These are phyloP conservation scores for Papilio xuthus DNA, from an alignment of 1,140 invertebrate genomes.

Conservation along the genomic window DNA sequence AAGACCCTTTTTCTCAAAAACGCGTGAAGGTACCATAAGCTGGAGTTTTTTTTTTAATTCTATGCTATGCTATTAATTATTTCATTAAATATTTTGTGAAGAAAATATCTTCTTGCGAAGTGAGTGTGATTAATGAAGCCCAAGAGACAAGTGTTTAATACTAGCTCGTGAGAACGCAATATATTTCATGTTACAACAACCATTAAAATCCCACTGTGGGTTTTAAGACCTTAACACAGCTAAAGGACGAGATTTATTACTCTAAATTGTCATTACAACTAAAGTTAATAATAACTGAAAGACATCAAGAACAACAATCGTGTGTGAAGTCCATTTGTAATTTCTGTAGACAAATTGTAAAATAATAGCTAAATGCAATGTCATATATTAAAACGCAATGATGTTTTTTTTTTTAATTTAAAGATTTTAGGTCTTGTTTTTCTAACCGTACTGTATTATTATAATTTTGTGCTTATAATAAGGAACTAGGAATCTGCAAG, in stretches of 20 bases:
- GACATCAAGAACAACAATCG: not conserved
- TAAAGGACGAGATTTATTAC: slow-evolving; percentile 16
- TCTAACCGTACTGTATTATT: not conserved
- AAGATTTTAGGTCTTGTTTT: not conserved
- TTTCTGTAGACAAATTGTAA: not conserved
- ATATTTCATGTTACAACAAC: slow-evolving; percentile 22
- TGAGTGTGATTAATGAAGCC: slow-evolving; percentile 7
- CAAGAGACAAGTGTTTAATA: slow-evolving; percentile 23
- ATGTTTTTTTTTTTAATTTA: not conserved
- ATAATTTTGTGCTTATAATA: not conserved
- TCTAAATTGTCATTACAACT: not conserved
- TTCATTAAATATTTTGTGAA: not conserved
- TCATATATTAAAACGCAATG: not conserved
- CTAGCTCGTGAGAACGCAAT: slow-evolving; percentile 22
- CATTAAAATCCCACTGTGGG: slow-evolving; percentile 12
- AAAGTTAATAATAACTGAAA: not conserved
- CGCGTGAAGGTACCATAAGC: too few species aligned
- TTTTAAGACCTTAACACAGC: slow-evolving; percentile 11
- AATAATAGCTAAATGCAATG: not conserved
- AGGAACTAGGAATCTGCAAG: not conserved
- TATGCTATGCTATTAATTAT: slow-evolving; percentile 7
- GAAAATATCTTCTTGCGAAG: not conserved
- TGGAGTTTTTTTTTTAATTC: too few species aligned
- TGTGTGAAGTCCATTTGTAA: not conserved
- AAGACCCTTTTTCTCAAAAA: too few species aligned